These are phyloP conservation scores for Rhagium mordax DNA, from an alignment of 2,888 invertebrate genomes.

Conservation along the genomic window DNA sequence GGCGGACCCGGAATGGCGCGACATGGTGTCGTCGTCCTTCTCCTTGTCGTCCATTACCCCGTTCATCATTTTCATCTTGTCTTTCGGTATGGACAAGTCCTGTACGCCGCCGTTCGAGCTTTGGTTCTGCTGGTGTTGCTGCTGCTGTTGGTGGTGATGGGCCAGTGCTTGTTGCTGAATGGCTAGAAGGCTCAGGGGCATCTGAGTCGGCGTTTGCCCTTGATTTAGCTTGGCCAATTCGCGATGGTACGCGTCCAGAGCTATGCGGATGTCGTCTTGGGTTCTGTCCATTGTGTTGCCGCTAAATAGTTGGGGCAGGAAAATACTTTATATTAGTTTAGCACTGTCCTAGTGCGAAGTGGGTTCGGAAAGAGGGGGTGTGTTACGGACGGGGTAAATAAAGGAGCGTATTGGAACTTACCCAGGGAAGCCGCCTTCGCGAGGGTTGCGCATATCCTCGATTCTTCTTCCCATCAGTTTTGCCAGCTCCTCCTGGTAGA, in stretches of 20 bases:
- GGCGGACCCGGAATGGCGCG: conserved; percentile 85
- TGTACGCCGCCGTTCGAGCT: conserved; percentile 82
- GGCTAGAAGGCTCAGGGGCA: conserved; percentile 77
- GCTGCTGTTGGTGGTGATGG: conserved; percentile 75
- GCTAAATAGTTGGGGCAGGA: conserved; percentile 89
- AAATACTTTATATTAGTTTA: conserved; percentile 79
- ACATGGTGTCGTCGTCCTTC: conserved; percentile 72
- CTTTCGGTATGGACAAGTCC: conserved; percentile 89
- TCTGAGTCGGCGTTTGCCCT: conserved; percentile 68
- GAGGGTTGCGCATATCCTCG: conserved; percentile 82
- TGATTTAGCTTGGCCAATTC: conserved; percentile 92
- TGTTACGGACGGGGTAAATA: not conserved
- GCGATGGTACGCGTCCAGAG: conserved; percentile 92
- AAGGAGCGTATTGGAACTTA: conserved; percentile 68
- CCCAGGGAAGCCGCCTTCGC: conserved; percentile 87
- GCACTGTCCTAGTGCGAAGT: conserved; percentile 57
- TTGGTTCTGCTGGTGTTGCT: conserved; percentile 70
- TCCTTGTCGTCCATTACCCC: conserved; percentile 75
- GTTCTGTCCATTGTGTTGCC: conserved; percentile 76
- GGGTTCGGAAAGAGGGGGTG: not conserved
- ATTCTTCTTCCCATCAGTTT: conserved; percentile 90
- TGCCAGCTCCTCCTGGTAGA: conserved; percentile 95
- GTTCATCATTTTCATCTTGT: conserved; percentile 79
- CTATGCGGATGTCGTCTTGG: conserved; percentile 92
- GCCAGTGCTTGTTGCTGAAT: conserved; percentile 84